Percentiles rank a stretch among this genome's conserved stretches.
Evolutionary conservation across 2,797 vertebrate genomes (phyloP).

Genomic region (Enteromius treurensis): DNA sequence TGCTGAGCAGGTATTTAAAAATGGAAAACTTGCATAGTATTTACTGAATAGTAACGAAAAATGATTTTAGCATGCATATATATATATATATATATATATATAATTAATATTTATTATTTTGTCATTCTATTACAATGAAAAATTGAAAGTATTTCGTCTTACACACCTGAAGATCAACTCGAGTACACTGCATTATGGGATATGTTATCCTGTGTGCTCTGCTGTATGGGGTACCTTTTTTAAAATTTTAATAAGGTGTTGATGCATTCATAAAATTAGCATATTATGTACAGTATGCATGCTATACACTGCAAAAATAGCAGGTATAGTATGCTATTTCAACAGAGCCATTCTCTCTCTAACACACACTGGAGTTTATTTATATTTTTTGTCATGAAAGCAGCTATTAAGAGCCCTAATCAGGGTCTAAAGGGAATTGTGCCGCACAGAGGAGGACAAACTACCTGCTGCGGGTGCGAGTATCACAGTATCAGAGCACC

Average conservation of each 20-base stretch:
- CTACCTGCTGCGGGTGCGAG: constrained; percentile 47
- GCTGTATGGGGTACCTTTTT: neutral
- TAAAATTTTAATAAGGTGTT: neutral
- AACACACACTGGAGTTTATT: constrained; percentile 23
- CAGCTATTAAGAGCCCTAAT: constrained; percentile 41
- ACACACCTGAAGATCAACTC: too few species aligned
- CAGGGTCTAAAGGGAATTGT: constrained; percentile 23
- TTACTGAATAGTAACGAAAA: neutral
- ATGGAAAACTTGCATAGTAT: neutral
- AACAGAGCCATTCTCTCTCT: constrained; percentile 29
- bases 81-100: too few species aligned
- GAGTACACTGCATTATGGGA: neutral
- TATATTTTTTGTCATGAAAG: constrained; percentile 31
- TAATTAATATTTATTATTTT: neutral
- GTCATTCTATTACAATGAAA: neutral
- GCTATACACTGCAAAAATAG: neutral
- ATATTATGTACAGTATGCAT: neutral
- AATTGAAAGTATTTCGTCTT: neutral
- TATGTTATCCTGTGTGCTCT: neutral
- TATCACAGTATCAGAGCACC: constrained; percentile 34
- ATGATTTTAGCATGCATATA: neutral
- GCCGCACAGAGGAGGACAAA: constrained; percentile 26
- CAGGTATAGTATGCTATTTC: neutral
- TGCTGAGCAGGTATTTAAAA: neutral
- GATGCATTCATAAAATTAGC: neutral